Base-by-base conservation (phyloP, 2,888 invertebrate species). In the Sericinus montela region DNA sequence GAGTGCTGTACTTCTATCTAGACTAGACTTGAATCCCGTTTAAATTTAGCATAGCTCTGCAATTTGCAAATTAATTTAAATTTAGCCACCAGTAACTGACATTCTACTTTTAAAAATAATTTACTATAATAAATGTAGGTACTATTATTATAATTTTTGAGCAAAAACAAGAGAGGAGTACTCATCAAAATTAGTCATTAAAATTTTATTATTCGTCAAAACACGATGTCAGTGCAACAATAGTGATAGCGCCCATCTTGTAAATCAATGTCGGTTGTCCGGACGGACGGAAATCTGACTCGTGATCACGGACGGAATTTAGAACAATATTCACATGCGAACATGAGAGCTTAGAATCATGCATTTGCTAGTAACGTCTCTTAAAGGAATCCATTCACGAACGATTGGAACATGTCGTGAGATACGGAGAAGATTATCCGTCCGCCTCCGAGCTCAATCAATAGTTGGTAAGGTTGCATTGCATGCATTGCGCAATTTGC, bases 401-500 rank as follows among this genome's bases (percentile, higher is more conserved):
- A 55, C 30, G 10, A 15, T 42, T 23, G 23, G 23, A n/a, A 37
- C 19, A 37, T 10, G 23, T 74, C 79, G 79, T 80, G 80, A 81
- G 78, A 81, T 80, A 67, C 62, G 60, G 67, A 69, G 63, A 60
- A 76, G 81, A 82, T 80, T 75, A 65, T 66, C 61, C 29, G 23
- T 9, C 43, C 15, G 19, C 38, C 43, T 49, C 32, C 11, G 11
- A 32, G 42, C 32, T 48, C 38, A 50, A 51, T 47, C 51, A 50
- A 50, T 55, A 52, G 29, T 38, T 36, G 13, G 30, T 39, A 29
- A 5, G 19, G 25, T 25, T 8, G 36, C 32, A 13, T 46, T 44
- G 44, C 54, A 55, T 57, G 48, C 60, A 75, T 84, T 84, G 81
- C 77, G 78, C 84, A 83, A 84, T 80, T 80, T 74, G n/a, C 32